Evolutionary conservation across 2,113 vertebrate species (phyloP).

Genomic region (Myxocyprinus asiaticus): DNA sequence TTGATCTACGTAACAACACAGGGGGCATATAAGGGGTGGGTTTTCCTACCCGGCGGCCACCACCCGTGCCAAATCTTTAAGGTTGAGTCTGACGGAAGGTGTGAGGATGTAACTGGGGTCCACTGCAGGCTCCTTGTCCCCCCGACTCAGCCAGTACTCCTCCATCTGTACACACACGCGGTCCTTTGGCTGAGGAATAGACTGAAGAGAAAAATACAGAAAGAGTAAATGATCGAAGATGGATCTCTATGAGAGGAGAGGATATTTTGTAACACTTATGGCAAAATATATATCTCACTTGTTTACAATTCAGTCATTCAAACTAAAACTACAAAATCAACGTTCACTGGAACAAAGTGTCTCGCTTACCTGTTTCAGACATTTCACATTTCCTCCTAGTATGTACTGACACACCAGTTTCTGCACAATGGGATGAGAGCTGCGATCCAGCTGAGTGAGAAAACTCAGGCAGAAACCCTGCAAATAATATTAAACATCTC

Average conservation of each 20-base stretch:
- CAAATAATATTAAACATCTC: constrained; percentile 15
- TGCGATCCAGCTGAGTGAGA: constrained; percentile 91
- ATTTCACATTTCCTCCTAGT: constrained; percentile 85
- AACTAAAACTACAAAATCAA: background rate
- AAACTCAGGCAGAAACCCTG: constrained; percentile 98
- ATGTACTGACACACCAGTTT: constrained; percentile 89
- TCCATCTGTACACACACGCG: constrained; percentile 81
- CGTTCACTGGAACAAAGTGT: background rate
- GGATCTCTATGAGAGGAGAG: background rate
- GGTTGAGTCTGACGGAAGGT: constrained; percentile 90
- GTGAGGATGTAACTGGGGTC: constrained; percentile 92
- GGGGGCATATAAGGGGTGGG: background rate
- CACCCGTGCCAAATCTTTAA: constrained; percentile 89
- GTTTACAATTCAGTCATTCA: background rate
- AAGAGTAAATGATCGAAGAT: background rate
- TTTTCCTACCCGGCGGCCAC: constrained; percentile 88
- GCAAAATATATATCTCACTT: background rate
- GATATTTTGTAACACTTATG: background rate
- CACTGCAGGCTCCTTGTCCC: constrained; percentile 83
- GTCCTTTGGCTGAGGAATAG: constrained; percentile 84
- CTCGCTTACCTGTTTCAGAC: constrained; percentile 84
- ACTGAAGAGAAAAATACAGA: constrained; percentile 67
- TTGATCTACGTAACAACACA: background rate
- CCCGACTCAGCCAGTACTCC: constrained; percentile 93
- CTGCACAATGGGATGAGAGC: constrained; percentile 88